A percentile compares a stretch with the other conserved stretches of the same genome.
These are phyloP conservation scores for Selenia dentaria DNA, from an alignment of 2,888 invertebrate genomes.

Conservation along the genomic window DNA sequence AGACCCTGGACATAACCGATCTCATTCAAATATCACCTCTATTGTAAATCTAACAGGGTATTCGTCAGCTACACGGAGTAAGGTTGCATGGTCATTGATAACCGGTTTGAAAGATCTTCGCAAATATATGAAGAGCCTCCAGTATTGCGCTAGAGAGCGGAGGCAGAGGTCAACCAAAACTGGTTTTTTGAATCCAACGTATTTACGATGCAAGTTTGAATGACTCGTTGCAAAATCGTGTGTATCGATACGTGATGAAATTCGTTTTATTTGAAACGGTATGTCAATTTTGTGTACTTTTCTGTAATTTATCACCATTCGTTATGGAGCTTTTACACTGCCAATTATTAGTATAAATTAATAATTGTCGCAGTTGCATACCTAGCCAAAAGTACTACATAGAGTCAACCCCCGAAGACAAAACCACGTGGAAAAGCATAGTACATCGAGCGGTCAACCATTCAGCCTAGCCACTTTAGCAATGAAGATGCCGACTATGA, in stretches of 20 bases:
- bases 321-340: too few species aligned
- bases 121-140: conserved; percentile 26
- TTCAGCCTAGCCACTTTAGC: too few species aligned
- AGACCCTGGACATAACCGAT: conserved; percentile 42
- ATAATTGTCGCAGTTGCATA: too few species aligned
- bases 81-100: conserved; percentile 29
- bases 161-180: conserved; percentile 33
- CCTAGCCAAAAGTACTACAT: too few species aligned
- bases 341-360: too few species aligned
- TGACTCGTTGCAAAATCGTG: conserved; percentile 53
- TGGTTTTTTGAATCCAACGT: conserved; percentile 38
- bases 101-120: conserved; percentile 40
- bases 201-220: conserved; percentile 50
- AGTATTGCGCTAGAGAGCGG: conserved; percentile 25
- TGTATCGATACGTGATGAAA: conserved; percentile 40
- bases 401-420: too few species aligned
- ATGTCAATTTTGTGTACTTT: neutral
- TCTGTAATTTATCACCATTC: too few species aligned
- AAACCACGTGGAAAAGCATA: too few species aligned
- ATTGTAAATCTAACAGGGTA: conserved; percentile 34
- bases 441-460: too few species aligned
- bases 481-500: too few species aligned
- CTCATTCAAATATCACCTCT: conserved; percentile 44
- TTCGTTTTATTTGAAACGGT: conserved; percentile 29
- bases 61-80: conserved; percentile 28